Conservation (phyloP, 2,113 vertebrate genomes). For the Halcyon senegalensis region DNA sequence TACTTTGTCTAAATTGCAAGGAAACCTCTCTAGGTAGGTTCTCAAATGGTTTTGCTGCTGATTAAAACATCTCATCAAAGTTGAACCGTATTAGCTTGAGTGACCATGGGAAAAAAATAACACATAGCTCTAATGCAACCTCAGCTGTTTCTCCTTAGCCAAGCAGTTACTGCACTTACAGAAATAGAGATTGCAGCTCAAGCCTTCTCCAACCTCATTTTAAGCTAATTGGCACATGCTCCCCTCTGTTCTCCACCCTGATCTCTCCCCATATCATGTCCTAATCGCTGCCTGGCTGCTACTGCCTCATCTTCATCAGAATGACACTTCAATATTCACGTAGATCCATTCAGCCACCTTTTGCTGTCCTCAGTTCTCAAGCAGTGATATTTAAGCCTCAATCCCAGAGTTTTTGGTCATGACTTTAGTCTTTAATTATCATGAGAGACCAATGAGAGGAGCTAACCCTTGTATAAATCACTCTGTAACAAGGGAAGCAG, state of each 20-base stretch:
- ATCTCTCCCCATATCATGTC: neutral
- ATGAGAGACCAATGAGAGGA: neutral
- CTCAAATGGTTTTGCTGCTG: neutral
- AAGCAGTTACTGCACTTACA: neutral
- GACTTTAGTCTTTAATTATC: constrained; percentile 48
- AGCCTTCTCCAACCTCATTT: neutral
- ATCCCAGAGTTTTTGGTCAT: constrained; percentile 27
- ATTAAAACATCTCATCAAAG: neutral
- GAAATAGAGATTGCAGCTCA: neutral
- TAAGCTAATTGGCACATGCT: neutral
- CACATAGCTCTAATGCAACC: neutral
- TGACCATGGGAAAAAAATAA: neutral
- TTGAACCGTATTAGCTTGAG: neutral
- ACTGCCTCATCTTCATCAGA: constrained; percentile 8
- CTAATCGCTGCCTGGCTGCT: neutral
- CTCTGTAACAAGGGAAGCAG: neutral
- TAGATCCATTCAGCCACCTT: neutral
- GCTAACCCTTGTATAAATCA: constrained; percentile 36
- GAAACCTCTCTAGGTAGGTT: neutral
- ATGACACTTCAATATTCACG: neutral
- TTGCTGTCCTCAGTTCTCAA: neutral
- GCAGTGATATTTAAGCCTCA: constrained; percentile 46
- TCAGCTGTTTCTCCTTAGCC: neutral
- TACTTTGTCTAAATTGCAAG: neutral
- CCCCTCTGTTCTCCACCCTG: neutral